These are phyloP conservation scores for Hyles lineata DNA, from an alignment of 2,888 invertebrate genomes.

Conservation along the genomic window DNA sequence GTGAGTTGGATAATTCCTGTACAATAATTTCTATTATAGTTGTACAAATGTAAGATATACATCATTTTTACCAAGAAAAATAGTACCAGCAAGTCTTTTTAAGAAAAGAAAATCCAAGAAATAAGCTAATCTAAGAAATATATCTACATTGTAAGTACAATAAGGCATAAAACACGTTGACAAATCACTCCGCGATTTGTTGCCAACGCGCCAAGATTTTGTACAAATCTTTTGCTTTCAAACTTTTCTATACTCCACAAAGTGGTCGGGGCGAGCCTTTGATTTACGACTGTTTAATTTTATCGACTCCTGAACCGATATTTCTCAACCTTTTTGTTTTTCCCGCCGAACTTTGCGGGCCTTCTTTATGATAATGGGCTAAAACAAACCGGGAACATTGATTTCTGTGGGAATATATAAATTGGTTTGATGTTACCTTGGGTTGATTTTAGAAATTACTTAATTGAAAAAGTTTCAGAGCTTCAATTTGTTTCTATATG, in stretches of 20 bases:
- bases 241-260: conserved; percentile 11
- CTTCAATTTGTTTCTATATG: too few relatives aligned
- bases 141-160: not conserved
- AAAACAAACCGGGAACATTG: not conserved
- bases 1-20: too few relatives aligned
- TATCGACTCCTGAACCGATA: conserved; percentile 17
- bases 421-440: not conserved
- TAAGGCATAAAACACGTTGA: conserved; percentile 9
- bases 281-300: conserved; percentile 27
- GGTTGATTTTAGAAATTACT: too few relatives aligned
- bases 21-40: too few relatives aligned
- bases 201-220: not conserved
- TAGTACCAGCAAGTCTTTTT: too few relatives aligned
- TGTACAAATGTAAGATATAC: too few relatives aligned
- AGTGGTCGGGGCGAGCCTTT: conserved; percentile 8
- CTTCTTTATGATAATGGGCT: not conserved
- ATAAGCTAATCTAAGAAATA: not conserved
- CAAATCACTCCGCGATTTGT: conserved; percentile 6
- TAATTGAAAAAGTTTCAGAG: too few relatives aligned
- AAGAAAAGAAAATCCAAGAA: not conserved
- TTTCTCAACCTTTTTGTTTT: conserved; percentile 26
- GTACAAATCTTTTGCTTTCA: conserved; percentile 18
- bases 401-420: not conserved
- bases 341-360: conserved; percentile 12
- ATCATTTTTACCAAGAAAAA: too few relatives aligned